Evolutionary conservation across 2,797 vertebrate genomes (phyloP).

Genomic region (Xerus rutilus): DNA sequence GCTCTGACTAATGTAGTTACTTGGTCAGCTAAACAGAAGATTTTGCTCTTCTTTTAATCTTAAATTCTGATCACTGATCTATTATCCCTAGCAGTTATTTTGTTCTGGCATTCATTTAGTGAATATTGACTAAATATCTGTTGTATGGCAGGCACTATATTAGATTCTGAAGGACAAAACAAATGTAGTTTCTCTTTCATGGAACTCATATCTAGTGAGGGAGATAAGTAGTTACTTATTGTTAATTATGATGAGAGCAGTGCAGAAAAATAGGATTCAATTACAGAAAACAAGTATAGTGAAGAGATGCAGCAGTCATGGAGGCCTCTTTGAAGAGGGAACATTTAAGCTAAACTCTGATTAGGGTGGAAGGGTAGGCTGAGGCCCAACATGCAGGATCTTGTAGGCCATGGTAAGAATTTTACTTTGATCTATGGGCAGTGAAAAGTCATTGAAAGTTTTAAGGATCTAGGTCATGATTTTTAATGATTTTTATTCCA

Average conservation of each 20-base stretch:
- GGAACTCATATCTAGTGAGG: neutral
- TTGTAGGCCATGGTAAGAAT: neutral
- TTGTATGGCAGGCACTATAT: neutral
- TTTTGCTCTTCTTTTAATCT: slow-evolving; percentile 55
- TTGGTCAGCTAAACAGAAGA: neutral
- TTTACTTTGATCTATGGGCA: neutral
- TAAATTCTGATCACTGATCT: slow-evolving; percentile 50
- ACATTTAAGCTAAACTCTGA: neutral
- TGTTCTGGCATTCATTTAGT: slow-evolving; percentile 35
- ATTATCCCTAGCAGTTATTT: slow-evolving; percentile 52
- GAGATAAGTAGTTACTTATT: neutral
- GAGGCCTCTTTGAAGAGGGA: neutral
- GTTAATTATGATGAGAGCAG: neutral
- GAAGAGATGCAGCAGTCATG: neutral
- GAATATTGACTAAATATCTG: neutral
- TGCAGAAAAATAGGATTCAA: neutral
- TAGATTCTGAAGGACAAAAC: slow-evolving; percentile 5
- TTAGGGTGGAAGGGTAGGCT: neutral
- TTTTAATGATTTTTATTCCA: neutral
- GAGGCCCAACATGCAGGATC: neutral
- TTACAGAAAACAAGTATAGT: neutral
- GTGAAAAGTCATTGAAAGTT: neutral
- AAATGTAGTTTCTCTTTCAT: neutral
- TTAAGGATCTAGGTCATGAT: neutral
- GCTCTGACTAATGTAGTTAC: neutral